phyloP scores from a whole-genome alignment of 2,888 invertebrate genomes.

The Oeneis ivallda region DNA sequence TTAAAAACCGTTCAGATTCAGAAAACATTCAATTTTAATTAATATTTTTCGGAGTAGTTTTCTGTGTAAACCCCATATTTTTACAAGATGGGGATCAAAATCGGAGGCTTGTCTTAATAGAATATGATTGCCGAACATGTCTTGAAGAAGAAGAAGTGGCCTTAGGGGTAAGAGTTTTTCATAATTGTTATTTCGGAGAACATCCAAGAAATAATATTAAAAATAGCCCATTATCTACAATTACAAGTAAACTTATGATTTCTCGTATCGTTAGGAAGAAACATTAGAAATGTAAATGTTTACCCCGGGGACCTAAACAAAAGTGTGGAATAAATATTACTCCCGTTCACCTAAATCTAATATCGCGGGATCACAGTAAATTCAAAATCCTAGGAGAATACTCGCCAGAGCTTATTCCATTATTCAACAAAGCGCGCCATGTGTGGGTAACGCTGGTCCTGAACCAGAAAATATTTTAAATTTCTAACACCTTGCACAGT shows the following conservation, averaged over 20 bases:
- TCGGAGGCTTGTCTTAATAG: too few species aligned
- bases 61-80: too few species aligned
- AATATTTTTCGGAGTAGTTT: too few species aligned
- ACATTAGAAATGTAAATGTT: slow-evolving; percentile 9
- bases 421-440: slow-evolving; percentile 43
- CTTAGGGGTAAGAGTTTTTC: too few species aligned
- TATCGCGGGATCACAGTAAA: slow-evolving; percentile 36
- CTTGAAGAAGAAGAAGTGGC: too few species aligned
- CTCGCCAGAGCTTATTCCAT: slow-evolving; percentile 43
- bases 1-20: too few species aligned
- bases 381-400: slow-evolving; percentile 39
- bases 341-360: slow-evolving; percentile 39
- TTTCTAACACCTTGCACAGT: slow-evolving; percentile 34
- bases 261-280: neutral
- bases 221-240: too few species aligned
- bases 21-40: too few species aligned
- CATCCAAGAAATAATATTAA: too few species aligned
- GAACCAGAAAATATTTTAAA: slow-evolving; percentile 40
- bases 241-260: neutral
- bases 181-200: too few species aligned
- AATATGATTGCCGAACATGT: too few species aligned
- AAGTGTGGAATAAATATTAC: slow-evolving; percentile 34
- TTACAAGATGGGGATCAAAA: too few species aligned
- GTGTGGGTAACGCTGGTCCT: slow-evolving; percentile 40
- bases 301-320: slow-evolving; percentile 6